These are phyloP conservation scores for Vanessa tameamea DNA, from an alignment of 1,140 invertebrate genomes.

Conservation along the genomic window DNA sequence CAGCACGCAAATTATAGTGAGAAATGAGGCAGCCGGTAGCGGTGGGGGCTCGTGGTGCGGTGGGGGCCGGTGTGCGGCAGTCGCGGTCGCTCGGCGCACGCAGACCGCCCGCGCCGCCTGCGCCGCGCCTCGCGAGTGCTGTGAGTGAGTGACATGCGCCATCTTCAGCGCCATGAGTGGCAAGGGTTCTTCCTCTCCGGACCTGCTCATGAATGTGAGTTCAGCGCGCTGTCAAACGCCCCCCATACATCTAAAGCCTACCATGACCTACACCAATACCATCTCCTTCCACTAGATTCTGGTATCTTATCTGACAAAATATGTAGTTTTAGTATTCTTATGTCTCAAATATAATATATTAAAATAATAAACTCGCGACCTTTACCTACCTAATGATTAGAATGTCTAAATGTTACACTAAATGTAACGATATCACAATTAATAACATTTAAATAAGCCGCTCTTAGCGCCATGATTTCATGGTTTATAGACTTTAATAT, in stretches of 20 bases:
- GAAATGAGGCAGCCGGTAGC: constrained; percentile 80
- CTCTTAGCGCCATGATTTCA: constrained; percentile 17
- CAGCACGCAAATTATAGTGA: constrained; percentile 80
- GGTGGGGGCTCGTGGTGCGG: constrained; percentile 70
- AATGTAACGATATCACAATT: background rate
- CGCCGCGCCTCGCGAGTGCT: constrained; percentile 59
- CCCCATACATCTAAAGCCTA: constrained; percentile 10
- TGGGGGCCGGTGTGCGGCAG: constrained; percentile 67
- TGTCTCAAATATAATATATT: background rate
- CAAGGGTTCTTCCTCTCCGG: constrained; percentile 77
- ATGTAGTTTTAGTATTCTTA: background rate
- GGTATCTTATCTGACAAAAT: constrained; percentile 12
- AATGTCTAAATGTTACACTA: background rate
- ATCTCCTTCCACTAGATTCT: background rate
- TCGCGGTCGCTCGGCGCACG: constrained; percentile 67
- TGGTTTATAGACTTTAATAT: constrained; percentile 20
- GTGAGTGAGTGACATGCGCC: constrained; percentile 74
- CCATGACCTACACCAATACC: constrained; percentile 20
- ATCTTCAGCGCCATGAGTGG: constrained; percentile 73
- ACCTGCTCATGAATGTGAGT: constrained; percentile 82
- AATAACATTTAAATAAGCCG: constrained; percentile 10
- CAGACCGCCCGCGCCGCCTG: constrained; percentile 73
- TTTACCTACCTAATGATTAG: background rate
- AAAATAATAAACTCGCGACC: background rate
- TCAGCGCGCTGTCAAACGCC: constrained; percentile 38